Base-by-base conservation (phyloP, 2,888 invertebrate genomes). In the Macropis europaea region DNA sequence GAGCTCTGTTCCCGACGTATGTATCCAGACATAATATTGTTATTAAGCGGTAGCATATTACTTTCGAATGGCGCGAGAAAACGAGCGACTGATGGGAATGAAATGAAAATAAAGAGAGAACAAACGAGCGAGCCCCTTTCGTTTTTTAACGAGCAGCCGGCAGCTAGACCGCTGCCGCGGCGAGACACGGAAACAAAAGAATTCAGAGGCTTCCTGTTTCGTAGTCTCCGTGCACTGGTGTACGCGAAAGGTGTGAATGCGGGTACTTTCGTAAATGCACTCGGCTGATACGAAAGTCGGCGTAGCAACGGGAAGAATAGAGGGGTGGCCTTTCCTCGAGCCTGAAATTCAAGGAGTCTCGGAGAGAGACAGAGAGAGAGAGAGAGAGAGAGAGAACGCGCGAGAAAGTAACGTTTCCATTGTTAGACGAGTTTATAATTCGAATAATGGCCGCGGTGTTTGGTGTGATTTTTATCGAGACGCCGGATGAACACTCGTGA, bases 191-290 rank as follows among this genome's bases (percentile, higher is more conserved):
- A 60, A 71, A 78, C 81, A 80, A 80, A 71, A 64, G 81, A 57
- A 42, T 47, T 45, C 50, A 38, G 56, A 22, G 45, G 45, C 70
- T 76, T 76, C 67, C 72, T 42, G 57, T 68, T 79, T 71, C 57
- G 48, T 42, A 56, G 54, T 24, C 48, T 69, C 24, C 38, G 42
- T 17, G 42, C 45, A 19, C 68, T 40, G 54, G 38, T 13, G 22
- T 64, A 50, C 43, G 52, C 54, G 61, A 66, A 79, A 73, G 69
- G 79, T 69, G 81, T 68, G 82, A 82, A 82, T 71, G 32, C 73
- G 52, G 56, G 69, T 73, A 75, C 74, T 82, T 81, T 54, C 32
- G 71, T 68, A 75, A 82, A 80, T 72, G 76, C 61, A 68, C 62
- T 66, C 34, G 42, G 50, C 53, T 45, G 45, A 28, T 59, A 66